Conservation (phyloP, 2,113 vertebrate genomes). For the Nibea albiflora region DNA sequence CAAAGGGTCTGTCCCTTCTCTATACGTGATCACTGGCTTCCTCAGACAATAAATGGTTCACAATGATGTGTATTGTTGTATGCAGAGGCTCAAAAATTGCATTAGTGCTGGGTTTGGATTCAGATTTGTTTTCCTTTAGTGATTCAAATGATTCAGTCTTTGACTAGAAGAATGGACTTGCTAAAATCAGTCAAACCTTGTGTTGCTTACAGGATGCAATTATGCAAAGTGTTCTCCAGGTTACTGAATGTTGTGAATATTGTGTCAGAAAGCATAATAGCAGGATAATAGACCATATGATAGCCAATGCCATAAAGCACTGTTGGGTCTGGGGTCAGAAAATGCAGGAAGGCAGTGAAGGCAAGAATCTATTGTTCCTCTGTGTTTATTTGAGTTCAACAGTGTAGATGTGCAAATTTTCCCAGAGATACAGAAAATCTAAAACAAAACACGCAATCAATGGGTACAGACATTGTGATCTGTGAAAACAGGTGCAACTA, state of each 20-base stretch:
- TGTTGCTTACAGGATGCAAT: not conserved
- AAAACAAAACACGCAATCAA: not conserved
- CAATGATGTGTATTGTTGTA: conserved; percentile 17
- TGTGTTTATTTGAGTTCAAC: not conserved
- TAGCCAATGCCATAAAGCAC: conserved; percentile 12
- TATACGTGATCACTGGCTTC: conserved; percentile 32
- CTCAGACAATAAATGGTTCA: conserved; percentile 19
- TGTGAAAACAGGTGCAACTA: conserved; percentile 34
- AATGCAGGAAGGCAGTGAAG: not conserved
- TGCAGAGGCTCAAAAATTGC: not conserved
- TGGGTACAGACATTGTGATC: conserved; percentile 14
- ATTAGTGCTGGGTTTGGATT: conserved; percentile 16
- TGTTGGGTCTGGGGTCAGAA: not conserved
- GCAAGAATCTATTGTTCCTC: not conserved
- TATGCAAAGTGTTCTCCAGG: conserved; percentile 1
- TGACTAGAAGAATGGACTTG: no score
- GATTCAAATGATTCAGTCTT: no score
- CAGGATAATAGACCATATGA: conserved; percentile 24
- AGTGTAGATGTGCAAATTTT: not conserved
- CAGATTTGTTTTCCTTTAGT: no score
- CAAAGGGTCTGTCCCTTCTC: conserved; percentile 30
- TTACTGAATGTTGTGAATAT: conserved; percentile 13
- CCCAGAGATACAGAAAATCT: not conserved
- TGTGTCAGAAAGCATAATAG: conserved; percentile 1
- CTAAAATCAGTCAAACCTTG: not conserved